Evolutionary conservation across 2,797 vertebrate genomes (phyloP).

Genomic region (Sphaeramia orbicularis): DNA sequence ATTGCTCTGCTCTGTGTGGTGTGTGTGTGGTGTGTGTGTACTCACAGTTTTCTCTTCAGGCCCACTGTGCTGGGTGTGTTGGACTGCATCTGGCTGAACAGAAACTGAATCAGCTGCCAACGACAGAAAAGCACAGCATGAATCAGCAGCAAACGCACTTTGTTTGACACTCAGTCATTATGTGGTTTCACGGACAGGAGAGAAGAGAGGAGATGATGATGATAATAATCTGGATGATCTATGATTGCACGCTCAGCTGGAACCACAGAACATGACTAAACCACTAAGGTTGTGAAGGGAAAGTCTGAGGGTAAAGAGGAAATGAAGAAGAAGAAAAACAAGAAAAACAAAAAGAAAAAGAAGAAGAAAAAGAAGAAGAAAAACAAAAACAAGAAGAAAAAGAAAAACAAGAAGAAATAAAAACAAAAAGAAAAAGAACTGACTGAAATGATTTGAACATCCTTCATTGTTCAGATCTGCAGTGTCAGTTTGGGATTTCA

Average conservation of each 20-base stretch:
- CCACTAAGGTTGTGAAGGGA: neutral
- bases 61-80: conserved; percentile 87
- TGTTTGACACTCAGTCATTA: neutral
- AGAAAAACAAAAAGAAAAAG: too few relatives aligned
- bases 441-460: too few relatives aligned
- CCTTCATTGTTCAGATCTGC: too few relatives aligned
- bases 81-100: conserved; percentile 96
- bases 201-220: conserved; percentile 5
- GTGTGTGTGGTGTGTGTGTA: conserved; percentile 49
- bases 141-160: conserved; percentile 64
- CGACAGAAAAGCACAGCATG: conserved; percentile 76
- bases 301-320: neutral
- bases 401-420: too few relatives aligned
- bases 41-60: conserved; percentile 98
- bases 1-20: conserved; percentile 73
- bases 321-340: too few relatives aligned
- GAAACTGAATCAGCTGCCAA: conserved; percentile 98
- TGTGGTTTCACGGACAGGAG: conserved; percentile 1
- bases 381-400: too few relatives aligned
- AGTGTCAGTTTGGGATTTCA: too few relatives aligned
- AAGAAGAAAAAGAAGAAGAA: too few relatives aligned
- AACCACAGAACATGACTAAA: neutral
- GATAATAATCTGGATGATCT: neutral
- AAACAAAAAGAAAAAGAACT: too few relatives aligned
- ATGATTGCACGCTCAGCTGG: neutral